Base-by-base conservation (phyloP, 2,888 invertebrate species). In the Torymus texanus region DNA sequence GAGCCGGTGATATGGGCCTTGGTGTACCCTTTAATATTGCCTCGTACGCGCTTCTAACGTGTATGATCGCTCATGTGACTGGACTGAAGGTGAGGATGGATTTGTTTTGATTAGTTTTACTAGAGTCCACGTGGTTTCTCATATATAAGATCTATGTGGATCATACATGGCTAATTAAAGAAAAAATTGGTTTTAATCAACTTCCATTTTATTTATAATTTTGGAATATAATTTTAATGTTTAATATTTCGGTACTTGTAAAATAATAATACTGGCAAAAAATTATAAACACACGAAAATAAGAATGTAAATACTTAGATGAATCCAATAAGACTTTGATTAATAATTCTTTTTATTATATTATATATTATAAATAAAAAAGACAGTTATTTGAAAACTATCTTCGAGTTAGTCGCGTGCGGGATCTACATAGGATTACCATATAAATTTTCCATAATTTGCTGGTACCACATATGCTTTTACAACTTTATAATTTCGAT, bases 11-110 rank as follows among this genome's bases (percentile, higher is more conserved):
- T 88, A 97, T 99, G 95, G 98, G 98, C 0, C 92, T 99, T 0
- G 99, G 99, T 13, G 98, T 98, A 0, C 98, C 98, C 10, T 99
- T 99, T 90, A 99, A 99, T 91, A 97, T 99, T 85, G 98, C 99
- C 71, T 98, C 98, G 85, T 99, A 99, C 91, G 94, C 98, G 0
- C 90, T 99, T 29, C 92, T 99, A 2, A 98, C 98, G 2, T 95
- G 95, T 86, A 98, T 99, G 97, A 95, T 99, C 83, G 98, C 99
- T 21, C 96, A 98, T 88, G 94, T 99, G 14, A 97, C 97, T n/a
- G 94, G 94, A 61, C 91, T 98, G 59, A 94, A 97, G 93, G 96
- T 95, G 21, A 13, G 29, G 29, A 29, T 3, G 4, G 29, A 29
- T 29, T 29, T 3, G 29, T 29, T 29, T 29, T 29, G 29, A 29